phyloP scores from a whole-genome alignment of 1,140 invertebrate genomes.

The Bombus ignitus region DNA sequence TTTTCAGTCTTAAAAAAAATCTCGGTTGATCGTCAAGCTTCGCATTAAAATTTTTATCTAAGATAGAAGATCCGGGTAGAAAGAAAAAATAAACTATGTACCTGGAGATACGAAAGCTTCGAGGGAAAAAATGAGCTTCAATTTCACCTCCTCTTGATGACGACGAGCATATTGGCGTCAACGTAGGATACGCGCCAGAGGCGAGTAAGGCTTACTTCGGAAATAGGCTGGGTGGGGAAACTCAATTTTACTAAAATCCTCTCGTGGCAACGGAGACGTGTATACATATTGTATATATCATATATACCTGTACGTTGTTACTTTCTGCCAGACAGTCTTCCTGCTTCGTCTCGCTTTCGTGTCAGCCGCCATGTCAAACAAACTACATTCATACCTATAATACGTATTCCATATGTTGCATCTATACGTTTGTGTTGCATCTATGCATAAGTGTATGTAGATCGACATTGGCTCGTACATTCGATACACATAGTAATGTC shows the following conservation, averaged over 20 bases:
- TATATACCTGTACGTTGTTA: constrained; percentile 9
- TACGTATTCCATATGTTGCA: not conserved
- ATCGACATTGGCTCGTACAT: constrained; percentile 17
- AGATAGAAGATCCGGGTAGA: not conserved
- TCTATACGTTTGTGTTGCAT: not conserved
- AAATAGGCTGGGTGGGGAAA: constrained; percentile 51
- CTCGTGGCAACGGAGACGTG: not conserved
- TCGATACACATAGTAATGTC: constrained; percentile 53
- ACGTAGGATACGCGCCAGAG: not conserved
- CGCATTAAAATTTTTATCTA: constrained; percentile 35
- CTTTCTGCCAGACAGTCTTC: constrained; percentile 8
- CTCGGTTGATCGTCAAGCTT: not conserved
- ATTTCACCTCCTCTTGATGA: constrained; percentile 1
- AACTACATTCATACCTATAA: constrained; percentile 6
- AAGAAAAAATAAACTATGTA: not conserved
- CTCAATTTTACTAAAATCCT: constrained; percentile 77
- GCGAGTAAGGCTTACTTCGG: constrained; percentile 12
- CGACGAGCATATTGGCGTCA: constrained; percentile 11
- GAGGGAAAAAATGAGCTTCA: not conserved
- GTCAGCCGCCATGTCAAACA: constrained; percentile 22
- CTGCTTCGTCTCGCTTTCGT: constrained; percentile 1
- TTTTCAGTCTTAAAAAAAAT: constrained; percentile 1
- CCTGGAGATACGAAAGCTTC: not conserved
- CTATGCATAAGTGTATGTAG: not conserved
- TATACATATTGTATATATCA: constrained; percentile 24